Evolutionary conservation across 1,140 invertebrate species (phyloP).

Genomic region (Ceratosolen fusciceps): DNA sequence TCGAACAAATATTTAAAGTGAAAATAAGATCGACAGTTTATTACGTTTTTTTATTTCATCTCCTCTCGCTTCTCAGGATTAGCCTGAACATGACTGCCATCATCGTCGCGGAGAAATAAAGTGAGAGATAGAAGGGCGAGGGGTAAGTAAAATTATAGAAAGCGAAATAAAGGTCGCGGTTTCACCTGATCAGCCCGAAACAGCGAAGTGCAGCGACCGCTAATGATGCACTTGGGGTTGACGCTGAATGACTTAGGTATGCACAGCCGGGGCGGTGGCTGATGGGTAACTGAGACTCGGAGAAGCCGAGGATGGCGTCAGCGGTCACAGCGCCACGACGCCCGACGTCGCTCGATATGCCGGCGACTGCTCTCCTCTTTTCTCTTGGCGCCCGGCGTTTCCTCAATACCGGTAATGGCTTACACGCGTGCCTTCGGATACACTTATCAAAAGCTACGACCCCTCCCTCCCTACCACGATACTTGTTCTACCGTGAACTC

Average conservation of each 20-base stretch:
- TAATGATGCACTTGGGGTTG: background rate
- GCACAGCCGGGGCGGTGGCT: slow-evolving; percentile 68
- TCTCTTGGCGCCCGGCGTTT: slow-evolving; percentile 25
- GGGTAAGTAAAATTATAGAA: background rate
- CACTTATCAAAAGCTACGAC: too few relatives aligned
- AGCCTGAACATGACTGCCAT: too few relatives aligned
- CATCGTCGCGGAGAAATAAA: too few relatives aligned
- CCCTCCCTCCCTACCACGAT: background rate
- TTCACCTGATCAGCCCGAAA: background rate
- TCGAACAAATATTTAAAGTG: too few relatives aligned
- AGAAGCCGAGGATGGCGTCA: slow-evolving; percentile 42
- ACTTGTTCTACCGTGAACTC: too few relatives aligned
- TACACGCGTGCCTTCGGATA: background rate
- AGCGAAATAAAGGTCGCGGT: background rate
- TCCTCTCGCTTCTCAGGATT: too few relatives aligned
- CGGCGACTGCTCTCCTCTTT: slow-evolving; percentile 48
- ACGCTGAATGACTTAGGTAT: background rate
- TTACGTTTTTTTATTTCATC: too few relatives aligned
- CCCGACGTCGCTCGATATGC: slow-evolving; percentile 61
- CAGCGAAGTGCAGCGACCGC: background rate
- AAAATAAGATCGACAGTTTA: too few relatives aligned
- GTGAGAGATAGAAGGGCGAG: background rate
- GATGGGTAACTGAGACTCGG: slow-evolving; percentile 64
- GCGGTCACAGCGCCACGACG: slow-evolving; percentile 62
- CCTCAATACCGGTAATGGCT: background rate